Conservation (phyloP, 2,888 invertebrate genomes). For the Sepioteuthis lessoniana region DNA sequence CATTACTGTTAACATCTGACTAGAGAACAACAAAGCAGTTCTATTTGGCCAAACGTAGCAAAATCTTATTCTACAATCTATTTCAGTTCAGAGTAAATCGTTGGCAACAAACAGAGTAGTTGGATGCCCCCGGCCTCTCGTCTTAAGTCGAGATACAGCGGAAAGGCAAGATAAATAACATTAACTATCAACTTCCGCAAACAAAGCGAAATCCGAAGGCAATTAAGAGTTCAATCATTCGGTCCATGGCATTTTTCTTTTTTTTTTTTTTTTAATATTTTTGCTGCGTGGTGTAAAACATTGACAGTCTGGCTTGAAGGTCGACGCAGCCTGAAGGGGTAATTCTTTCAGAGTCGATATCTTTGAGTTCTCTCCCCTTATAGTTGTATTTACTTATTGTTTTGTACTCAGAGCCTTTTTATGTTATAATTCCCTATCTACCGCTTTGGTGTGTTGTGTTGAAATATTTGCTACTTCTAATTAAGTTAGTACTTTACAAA, state of each 20-base stretch:
- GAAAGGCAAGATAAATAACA: neutral
- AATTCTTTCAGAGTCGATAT: neutral
- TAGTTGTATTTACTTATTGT: neutral
- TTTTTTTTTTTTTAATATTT: neutral
- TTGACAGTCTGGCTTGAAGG: neutral
- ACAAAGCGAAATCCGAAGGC: neutral
- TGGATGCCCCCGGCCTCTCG: neutral
- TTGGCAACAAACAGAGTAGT: neutral
- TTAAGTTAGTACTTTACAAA: neutral
- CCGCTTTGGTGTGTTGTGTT: neutral
- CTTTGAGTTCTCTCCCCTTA: neutral
- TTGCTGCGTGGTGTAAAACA: neutral
- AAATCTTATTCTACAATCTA: neutral
- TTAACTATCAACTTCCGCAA: constrained; percentile 20
- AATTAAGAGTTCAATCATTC: neutral
- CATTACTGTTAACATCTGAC: too few species aligned
- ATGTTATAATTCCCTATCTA: neutral
- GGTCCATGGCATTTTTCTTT: neutral
- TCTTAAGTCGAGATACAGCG: neutral
- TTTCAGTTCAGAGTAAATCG: neutral
- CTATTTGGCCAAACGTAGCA: neutral
- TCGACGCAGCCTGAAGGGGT: neutral
- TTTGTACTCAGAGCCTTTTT: neutral
- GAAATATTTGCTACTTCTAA: neutral
- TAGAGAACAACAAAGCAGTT: neutral